Conservation (phyloP, 2,888 invertebrate species). For the Zygogramma bicolorata region DNA sequence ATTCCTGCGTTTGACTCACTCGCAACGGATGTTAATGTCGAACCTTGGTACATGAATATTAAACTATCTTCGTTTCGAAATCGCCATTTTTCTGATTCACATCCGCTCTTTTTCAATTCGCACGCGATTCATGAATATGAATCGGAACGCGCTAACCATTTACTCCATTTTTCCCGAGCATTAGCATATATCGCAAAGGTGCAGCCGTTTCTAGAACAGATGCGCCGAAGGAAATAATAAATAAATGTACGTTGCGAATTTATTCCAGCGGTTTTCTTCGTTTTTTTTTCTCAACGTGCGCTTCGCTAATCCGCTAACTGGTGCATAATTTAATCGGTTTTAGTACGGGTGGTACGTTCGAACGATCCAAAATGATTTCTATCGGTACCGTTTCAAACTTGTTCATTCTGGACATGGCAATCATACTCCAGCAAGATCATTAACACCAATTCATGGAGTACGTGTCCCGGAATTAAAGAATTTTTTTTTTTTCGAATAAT, state of each 20-base stretch:
- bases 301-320: conserved; percentile 3
- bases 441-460: no score
- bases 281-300: not conserved
- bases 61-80: conserved; percentile 33
- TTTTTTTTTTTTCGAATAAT: no score
- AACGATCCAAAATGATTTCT: no score
- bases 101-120: conserved; percentile 34
- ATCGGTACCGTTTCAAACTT: no score
- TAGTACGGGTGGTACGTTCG: not conserved
- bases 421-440: no score
- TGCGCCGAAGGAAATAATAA: conserved; percentile 27
- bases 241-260: conserved; percentile 3
- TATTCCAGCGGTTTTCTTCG: conserved; percentile 5
- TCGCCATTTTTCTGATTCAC: conserved; percentile 35
- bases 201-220: conserved; percentile 22
- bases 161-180: conserved; percentile 1
- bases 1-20: not conserved
- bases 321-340: not conserved
- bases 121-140: conserved; percentile 24
- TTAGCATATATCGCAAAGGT: conserved; percentile 19
- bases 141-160: conserved; percentile 17
- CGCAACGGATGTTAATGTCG: not conserved
- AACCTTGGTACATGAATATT: conserved; percentile 2
- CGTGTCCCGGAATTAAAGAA: no score
- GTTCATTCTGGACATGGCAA: no score